Percentiles rank a stretch among this genome's conserved stretches.
phyloP scores from a whole-genome alignment of 2,797 vertebrate species.

The Paramormyrops hopkinsi region DNA sequence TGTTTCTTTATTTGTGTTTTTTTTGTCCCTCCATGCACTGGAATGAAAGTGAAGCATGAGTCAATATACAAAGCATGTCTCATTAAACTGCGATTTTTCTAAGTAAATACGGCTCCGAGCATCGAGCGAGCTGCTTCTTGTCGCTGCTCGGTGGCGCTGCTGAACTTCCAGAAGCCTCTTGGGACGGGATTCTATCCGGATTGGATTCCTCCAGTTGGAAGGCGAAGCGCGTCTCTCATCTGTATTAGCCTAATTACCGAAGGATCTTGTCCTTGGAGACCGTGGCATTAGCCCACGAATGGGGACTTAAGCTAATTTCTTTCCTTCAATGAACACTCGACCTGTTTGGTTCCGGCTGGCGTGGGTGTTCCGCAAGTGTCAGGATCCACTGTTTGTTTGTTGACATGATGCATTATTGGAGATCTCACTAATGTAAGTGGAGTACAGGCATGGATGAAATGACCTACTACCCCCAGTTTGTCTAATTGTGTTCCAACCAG shows the following conservation, averaged over 20 bases:
- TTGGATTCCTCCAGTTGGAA: not conserved
- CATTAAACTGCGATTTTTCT: not conserved
- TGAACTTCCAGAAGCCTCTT: not conserved
- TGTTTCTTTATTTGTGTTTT: not conserved
- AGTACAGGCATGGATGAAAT: not conserved
- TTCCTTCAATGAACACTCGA: not conserved
- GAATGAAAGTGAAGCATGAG: not conserved
- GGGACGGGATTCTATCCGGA: not conserved
- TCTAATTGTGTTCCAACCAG: not conserved
- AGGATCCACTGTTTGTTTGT: not conserved
- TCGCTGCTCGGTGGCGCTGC: not conserved
- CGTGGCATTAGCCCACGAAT: not conserved
- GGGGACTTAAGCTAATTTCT: not conserved
- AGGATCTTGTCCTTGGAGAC: not conserved
- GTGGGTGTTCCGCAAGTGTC: not conserved
- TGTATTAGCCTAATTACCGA: conserved; percentile 4
- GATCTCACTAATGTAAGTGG: not conserved
- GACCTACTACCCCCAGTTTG: not conserved
- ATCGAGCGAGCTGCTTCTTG: not conserved
- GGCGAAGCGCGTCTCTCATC: not conserved
- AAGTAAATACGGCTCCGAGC: not conserved
- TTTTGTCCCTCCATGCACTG: not conserved
- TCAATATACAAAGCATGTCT: not conserved
- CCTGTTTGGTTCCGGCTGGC: not conserved
- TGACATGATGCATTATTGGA: not conserved